Base-by-base conservation (phyloP, 2,797 vertebrate genomes). In the Lacerta bilineata region DNA sequence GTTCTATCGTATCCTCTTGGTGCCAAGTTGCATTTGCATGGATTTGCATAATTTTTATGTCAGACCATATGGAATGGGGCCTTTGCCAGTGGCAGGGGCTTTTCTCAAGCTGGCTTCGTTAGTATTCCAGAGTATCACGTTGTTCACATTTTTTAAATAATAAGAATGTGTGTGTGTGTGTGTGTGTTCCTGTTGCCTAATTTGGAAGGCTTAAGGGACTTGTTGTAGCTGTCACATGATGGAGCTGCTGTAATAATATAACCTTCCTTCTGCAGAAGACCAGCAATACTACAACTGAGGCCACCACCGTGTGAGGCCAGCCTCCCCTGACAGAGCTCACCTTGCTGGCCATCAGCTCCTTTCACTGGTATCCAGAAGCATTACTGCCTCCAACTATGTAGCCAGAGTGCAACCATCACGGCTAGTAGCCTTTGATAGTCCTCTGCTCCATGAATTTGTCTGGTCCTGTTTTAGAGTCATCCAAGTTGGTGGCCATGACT, bases 41-140 rank as follows among this genome's bases (percentile, higher is more conserved):
- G 71, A 77, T 95, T 87, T 83, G 82, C 85, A 72, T 85, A 43
- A 72, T 83, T 93, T 94, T 85, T 84, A 71, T 83, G 68, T 85
- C 78, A 85, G 86, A 90, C 79, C 91, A 81, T 81, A 88, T 13
- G 89, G 90, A 88, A 91, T 83, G 93, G 87, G 89, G 85, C 89
- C 74, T 66, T 81, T 46, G 33, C 84, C 33, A 29, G n/a, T 50
- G 78, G 80, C 33, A 81, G 55, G 64, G 39, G 80, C 79, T 84
- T 88, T 89, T 79, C 78, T 87, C 0, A 8, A 83, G 84, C n/a
- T 89, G 88, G 64, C 6, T 72, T 88, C 79, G 69, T 89, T 90
- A 87, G 41, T 91, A 80, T 91, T 91, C 74, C 9, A 84, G 78
- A 61, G 93, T 91, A 88, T 77, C 80, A 88, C 90, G 85, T 83